Base-by-base conservation (phyloP, 2,113 vertebrate species). In the Brachyhypopomus gauderio region DNA sequence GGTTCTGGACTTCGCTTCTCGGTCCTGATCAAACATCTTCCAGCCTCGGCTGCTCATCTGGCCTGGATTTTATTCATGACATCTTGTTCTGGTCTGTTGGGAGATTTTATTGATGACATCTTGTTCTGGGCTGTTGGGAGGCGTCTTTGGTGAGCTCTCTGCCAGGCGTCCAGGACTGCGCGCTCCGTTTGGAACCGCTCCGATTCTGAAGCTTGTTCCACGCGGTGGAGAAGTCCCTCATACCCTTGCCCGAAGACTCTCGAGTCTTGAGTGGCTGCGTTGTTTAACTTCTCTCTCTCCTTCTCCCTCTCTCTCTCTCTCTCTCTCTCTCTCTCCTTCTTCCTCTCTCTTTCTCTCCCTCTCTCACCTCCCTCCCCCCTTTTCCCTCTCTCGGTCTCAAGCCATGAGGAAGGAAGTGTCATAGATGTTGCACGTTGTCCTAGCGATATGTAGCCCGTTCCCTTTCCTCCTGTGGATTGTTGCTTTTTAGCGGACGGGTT, bases 31-130 rank as follows among this genome's bases (percentile, higher is more conserved):
- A 30, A 30, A 30, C 30, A 30, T n/a, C 30, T 30, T 3, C 30
- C 30, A 73, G 41, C 20, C 41, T 64, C 4, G 2, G 58, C 25
- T 55, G 22, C 22, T 19, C 2, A 20, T 72, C 70, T n/a, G 20
- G 41, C 60, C 23, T 48, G 67, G 64, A 62, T 62, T 72, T 48
- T 25, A 8, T 14, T 30, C 36, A 63, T 76, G 59, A 76, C 59
- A 76, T 76, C 74, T 48, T 76, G 74, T 63, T 34, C 41, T 20
- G 2, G 48, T 36, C 58, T 69, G 16, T 63, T 36, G 63, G 62
- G 52, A 59, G 58, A 58, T 59, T 17, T 41, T 34, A 36, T 71
- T 71, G 56, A 52, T n/a, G 34, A 41, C 63, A 17, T 66, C 16
- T 36, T 41, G 66, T 70, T 70, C 41, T 8, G 2, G 48, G 56